phyloP scores from a whole-genome alignment of 2,888 invertebrate genomes.

The Netelia inedita region DNA sequence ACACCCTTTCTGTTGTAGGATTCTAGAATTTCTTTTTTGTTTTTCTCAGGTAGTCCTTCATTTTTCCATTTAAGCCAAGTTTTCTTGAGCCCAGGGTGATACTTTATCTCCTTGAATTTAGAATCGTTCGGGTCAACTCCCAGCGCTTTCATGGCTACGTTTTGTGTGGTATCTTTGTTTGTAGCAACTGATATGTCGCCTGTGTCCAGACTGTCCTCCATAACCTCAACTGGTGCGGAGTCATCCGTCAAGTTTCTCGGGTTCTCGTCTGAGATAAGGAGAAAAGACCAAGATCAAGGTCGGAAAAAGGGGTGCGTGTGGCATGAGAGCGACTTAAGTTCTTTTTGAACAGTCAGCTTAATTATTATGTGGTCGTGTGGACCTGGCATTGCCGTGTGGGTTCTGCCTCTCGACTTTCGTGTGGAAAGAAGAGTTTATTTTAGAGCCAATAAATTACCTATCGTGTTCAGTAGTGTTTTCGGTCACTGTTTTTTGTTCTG shows the following conservation, averaged over 20 bases:
- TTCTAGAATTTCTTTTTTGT: constrained; percentile 55
- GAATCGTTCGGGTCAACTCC: constrained; percentile 51
- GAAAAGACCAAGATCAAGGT: neutral
- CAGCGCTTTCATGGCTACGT: constrained; percentile 33
- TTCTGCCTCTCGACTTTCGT: constrained; percentile 40
- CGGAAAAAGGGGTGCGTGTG: neutral
- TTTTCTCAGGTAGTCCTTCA: constrained; percentile 56
- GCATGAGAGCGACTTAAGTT: constrained; percentile 8
- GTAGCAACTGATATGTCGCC: no score
- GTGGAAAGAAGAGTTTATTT: constrained; percentile 1
- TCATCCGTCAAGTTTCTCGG: neutral
- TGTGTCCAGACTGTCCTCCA: neutral
- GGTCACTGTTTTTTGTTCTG: neutral
- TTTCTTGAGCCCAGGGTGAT: constrained; percentile 47
- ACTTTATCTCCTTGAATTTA: constrained; percentile 53
- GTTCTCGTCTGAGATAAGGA: neutral
- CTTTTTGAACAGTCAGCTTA: constrained; percentile 23
- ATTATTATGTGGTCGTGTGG: constrained; percentile 2
- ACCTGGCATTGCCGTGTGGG: constrained; percentile 32
- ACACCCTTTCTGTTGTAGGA: constrained; percentile 2
- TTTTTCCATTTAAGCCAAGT: constrained; percentile 57
- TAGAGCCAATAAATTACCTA: neutral
- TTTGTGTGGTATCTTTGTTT: neutral
- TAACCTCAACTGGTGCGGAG: neutral
- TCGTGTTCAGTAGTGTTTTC: neutral